These are phyloP conservation scores for Carassius gibelio DNA, from an alignment of 2,113 vertebrate genomes.

Conservation along the genomic window DNA sequence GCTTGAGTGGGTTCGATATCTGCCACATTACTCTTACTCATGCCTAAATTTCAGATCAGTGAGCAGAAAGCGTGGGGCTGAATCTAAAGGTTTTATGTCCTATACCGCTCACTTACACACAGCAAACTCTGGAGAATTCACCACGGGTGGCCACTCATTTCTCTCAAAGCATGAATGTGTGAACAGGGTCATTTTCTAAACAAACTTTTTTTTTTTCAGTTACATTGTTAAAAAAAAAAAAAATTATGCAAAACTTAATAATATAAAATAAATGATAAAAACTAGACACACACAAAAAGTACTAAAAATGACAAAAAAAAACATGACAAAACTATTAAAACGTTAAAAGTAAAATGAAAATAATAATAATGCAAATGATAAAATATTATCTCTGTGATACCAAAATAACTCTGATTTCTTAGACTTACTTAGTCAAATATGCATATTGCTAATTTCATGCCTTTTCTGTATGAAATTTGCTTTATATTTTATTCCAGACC, in stretches of 20 bases:
- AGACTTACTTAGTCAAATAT: no score
- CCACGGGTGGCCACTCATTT: not conserved
- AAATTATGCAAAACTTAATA: no score
- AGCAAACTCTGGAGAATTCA: slow-evolving; percentile 11
- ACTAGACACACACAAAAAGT: no score
- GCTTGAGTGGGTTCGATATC: slow-evolving; percentile 1
- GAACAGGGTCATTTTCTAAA: not conserved
- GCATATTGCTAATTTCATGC: no score
- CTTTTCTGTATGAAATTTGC: not conserved
- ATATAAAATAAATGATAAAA: no score
- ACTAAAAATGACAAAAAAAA: no score
- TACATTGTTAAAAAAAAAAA: no score
- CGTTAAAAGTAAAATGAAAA: no score
- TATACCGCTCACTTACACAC: not conserved
- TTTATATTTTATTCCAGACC: not conserved
- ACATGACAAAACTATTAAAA: no score
- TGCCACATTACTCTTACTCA: slow-evolving; percentile 13
- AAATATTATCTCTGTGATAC: no score
- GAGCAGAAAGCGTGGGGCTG: slow-evolving; percentile 1
- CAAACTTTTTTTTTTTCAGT: not conserved
- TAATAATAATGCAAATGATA: no score
- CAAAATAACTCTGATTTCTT: no score
- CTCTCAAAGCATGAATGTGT: not conserved
- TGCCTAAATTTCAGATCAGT: slow-evolving; percentile 28
- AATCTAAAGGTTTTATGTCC: slow-evolving; percentile 23